Conservation (phyloP, 2,113 vertebrate genomes). For the Ranitomeya imitator region DNA sequence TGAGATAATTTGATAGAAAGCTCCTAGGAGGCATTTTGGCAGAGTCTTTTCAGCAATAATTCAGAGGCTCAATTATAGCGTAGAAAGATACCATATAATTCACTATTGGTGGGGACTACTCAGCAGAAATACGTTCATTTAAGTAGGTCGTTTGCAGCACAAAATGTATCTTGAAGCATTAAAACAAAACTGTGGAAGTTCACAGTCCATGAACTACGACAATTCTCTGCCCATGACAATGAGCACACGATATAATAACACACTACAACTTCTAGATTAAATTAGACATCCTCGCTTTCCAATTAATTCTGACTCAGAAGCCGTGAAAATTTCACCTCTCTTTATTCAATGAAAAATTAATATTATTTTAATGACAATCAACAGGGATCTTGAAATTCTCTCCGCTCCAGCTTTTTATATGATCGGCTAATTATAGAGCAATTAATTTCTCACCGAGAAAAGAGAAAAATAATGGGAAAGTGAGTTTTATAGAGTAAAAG, state of each 20-base stretch:
- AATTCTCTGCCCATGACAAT: slow-evolving; percentile 28
- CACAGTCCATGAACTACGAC: slow-evolving; percentile 9
- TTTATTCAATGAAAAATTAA: slow-evolving; percentile 8
- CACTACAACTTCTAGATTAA: slow-evolving; percentile 8
- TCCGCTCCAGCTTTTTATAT: not conserved
- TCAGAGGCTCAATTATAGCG: slow-evolving; percentile 48
- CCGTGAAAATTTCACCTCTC: slow-evolving; percentile 22
- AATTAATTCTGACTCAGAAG: slow-evolving; percentile 15
- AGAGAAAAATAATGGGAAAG: not conserved
- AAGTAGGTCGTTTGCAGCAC: slow-evolving; percentile 32
- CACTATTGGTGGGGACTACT: slow-evolving; percentile 36
- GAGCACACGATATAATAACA: slow-evolving; percentile 22
- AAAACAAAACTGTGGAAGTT: slow-evolving; percentile 11
- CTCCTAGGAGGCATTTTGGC: slow-evolving; percentile 45
- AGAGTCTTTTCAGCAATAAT: slow-evolving; percentile 36
- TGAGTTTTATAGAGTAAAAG: not conserved
- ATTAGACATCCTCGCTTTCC: slow-evolving; percentile 13
- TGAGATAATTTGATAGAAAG: slow-evolving; percentile 48
- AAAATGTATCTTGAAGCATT: slow-evolving; percentile 22
- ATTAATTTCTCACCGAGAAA: slow-evolving; percentile 27
- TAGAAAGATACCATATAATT: slow-evolving; percentile 40
- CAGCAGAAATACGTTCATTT: slow-evolving; percentile 37
- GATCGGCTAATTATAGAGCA: slow-evolving; percentile 4
- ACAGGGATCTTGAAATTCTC: slow-evolving; percentile 21
- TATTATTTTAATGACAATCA: slow-evolving; percentile 40